Conservation (phyloP, 2,113 vertebrate genomes). For the Ifrita kowaldi region DNA sequence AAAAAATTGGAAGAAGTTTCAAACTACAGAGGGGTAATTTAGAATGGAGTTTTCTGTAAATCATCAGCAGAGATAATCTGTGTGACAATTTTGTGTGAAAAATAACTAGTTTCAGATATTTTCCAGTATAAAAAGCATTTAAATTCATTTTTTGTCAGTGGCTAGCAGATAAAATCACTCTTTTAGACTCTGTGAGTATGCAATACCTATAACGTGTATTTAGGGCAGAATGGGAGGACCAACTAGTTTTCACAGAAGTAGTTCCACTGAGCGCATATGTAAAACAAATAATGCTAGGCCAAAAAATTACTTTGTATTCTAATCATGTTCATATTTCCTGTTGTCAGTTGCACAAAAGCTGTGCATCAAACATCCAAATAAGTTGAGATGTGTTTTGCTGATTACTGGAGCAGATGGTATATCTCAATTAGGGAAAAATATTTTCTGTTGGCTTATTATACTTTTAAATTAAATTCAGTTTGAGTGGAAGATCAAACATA, state of each 20-base stretch:
- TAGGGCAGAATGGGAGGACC: neutral
- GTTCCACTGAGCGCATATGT: neutral
- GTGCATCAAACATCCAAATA: conserved; percentile 51
- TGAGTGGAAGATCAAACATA: conserved; percentile 52
- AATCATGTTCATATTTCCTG: conserved; percentile 33
- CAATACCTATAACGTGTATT: neutral
- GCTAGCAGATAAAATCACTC: neutral
- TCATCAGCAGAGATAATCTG: neutral
- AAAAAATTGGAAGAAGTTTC: neutral
- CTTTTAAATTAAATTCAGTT: conserved; percentile 59
- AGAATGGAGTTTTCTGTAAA: neutral
- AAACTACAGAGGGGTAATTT: neutral
- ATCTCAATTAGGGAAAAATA: conserved; percentile 60
- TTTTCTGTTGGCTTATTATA: conserved; percentile 59
- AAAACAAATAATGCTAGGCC: neutral
- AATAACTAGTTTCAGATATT: neutral
- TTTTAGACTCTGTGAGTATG: neutral
- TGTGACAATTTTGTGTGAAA: neutral
- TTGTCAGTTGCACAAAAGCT: conserved; percentile 44
- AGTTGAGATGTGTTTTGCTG: conserved; percentile 55
- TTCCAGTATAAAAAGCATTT: neutral
- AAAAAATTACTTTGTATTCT: conserved; percentile 35
- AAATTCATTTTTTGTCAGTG: neutral
- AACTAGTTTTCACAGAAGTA: neutral
- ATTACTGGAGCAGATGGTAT: conserved; percentile 64